Evolutionary conservation across 2,888 invertebrate genomes (phyloP), one percentile per base, ranked within the genome.

Genomic region (Diaprepes abbreviatus): DNA sequence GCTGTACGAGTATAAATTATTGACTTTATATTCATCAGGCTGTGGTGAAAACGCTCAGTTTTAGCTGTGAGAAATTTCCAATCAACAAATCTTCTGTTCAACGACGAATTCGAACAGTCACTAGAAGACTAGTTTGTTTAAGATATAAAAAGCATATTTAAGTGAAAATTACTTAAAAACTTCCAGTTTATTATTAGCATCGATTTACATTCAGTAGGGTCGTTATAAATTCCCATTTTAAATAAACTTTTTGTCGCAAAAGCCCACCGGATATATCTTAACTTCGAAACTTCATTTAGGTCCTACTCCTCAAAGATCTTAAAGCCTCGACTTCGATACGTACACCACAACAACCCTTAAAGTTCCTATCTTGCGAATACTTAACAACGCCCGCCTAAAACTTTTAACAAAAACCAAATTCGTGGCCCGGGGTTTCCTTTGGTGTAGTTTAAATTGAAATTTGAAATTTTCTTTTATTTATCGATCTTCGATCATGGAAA

Each of bases 381-480:
- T 36, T 36, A 36, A 36, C 36, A 36, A 36, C 36, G n/a, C 14
- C 9, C 14, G 36, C 2, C n/a, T n/a, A 14, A 36, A 36, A 36
- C 36, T 36, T 36, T 14, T 14, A 36, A n/a, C 36, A 38, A 40
- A 40, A 40, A 40, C 9, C 40, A 1, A 40, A 17, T 2, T 17
- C n/a, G 3, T 3, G 12, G 12, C n/a, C 12, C 9, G 9, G 0
- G 9, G 17, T 40, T 40, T 40, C 40, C 40, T 17, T 38, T 14
- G 14, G 40, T 40, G 40, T 40, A 40, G 40, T 40, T 40, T 16
- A 40, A 40, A 40, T 40, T 40, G 17, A 40, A 38, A 38, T 38
- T 38, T 38, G 36, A 12, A 38, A 38, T 38, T 38, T 38, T 38
- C 36, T 17, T 16, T 9, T 40, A 4, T 9, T 9, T 16, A 19